Conservation (phyloP, 2,797 vertebrate species). For the Bucorvus abyssinicus region DNA sequence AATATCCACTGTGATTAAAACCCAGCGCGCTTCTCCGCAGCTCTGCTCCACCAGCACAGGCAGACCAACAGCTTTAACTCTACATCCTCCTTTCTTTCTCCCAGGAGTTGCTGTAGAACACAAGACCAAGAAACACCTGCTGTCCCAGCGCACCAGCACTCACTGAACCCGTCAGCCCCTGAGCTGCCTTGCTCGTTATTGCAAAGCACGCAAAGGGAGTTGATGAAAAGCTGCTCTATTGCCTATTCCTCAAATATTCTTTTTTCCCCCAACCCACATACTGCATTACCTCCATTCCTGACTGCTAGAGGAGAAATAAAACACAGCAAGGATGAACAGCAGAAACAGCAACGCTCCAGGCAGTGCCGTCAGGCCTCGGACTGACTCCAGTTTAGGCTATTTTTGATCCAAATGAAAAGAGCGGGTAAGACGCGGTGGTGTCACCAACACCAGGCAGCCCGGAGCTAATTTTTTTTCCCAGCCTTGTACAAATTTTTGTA, state of each 20-base stretch:
- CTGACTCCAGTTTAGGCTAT: neutral
- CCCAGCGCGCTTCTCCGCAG: neutral
- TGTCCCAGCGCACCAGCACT: neutral
- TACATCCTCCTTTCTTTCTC: neutral
- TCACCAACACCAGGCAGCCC: accelerated
- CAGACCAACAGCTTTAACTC: neutral
- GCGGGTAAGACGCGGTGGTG: accelerated
- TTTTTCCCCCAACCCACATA: neutral
- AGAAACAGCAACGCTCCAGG: neutral
- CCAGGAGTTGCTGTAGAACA: neutral
- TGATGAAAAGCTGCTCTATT: neutral
- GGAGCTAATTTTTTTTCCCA: neutral
- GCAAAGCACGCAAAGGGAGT: neutral
- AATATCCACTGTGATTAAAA: neutral
- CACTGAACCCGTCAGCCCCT: neutral
- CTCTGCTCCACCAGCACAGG: neutral
- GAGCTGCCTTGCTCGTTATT: neutral
- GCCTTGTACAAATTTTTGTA: neutral
- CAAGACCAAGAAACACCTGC: neutral
- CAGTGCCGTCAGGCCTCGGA: neutral
- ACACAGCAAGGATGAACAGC: neutral
- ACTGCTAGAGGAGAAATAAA: neutral
- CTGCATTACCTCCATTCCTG: neutral
- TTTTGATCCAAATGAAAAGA: neutral
- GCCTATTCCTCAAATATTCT: neutral